A percentile compares a stretch with the other conserved stretches of the same genome.
phyloP scores from a whole-genome alignment of 2,113 vertebrate species.

The Oplegnathus fasciatus region DNA sequence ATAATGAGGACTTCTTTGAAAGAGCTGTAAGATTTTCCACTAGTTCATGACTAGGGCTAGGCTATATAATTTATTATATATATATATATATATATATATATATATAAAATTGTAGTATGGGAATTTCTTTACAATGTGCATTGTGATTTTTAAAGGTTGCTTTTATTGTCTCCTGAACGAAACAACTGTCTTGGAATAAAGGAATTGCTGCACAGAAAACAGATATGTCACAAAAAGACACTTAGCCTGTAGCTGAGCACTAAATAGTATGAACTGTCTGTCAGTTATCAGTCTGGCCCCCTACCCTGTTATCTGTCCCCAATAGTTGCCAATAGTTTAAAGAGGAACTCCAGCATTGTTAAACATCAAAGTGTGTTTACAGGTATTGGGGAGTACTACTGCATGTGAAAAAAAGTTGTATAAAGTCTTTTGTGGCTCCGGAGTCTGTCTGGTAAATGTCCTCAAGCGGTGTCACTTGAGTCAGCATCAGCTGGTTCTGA shows the following conservation, averaged over 20 bases:
- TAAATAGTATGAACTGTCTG: background rate
- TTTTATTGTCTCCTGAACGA: background rate
- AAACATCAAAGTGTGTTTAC: too few species aligned
- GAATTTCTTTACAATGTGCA: background rate
- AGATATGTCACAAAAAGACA: background rate
- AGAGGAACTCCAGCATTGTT: background rate
- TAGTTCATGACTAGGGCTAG: background rate
- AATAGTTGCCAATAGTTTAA: background rate
- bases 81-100: too few species aligned
- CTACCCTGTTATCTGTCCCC: background rate
- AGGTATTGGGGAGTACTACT: too few species aligned
- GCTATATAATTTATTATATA: background rate
- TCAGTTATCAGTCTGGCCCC: background rate
- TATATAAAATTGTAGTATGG: background rate
- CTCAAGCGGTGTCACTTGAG: too few species aligned
- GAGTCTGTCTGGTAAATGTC: too few species aligned
- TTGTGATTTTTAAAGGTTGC: background rate
- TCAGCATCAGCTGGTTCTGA: too few species aligned
- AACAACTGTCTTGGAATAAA: background rate
- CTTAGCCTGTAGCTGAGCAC: background rate
- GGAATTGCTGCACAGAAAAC: background rate
- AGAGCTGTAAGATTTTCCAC: background rate
- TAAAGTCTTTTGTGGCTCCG: too few species aligned
- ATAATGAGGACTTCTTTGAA: background rate
- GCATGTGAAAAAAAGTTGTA: too few species aligned